Evolutionary conservation across 1,140 invertebrate genomes (phyloP).

Genomic region (Lordiphosa collinella): DNA sequence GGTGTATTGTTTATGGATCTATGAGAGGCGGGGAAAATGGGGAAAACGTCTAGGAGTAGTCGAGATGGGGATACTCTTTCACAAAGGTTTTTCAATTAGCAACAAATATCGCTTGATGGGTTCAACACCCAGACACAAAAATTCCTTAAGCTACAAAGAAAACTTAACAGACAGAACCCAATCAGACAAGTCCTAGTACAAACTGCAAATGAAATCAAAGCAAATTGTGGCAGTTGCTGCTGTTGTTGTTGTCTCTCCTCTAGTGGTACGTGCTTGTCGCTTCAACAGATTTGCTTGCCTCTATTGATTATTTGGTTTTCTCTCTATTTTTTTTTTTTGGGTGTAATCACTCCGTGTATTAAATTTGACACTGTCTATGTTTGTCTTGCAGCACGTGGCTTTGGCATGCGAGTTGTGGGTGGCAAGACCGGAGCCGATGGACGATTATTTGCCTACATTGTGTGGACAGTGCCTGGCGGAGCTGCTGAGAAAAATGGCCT

Average conservation of each 20-base stretch:
- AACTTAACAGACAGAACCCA: slow-evolving; percentile 7
- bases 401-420: slow-evolving; percentile 95
- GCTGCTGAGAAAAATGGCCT: slow-evolving; percentile 93
- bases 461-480: slow-evolving; percentile 93
- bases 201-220: slow-evolving; percentile 75
- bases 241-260: slow-evolving; percentile 49
- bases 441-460: slow-evolving; percentile 92
- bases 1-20: slow-evolving; percentile 33
- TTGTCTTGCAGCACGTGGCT: slow-evolving; percentile 86
- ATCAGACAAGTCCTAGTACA: slow-evolving; percentile 13
- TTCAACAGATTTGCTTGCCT: slow-evolving; percentile 22
- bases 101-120: background rate
- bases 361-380: slow-evolving; percentile 46
- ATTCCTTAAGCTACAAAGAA: background rate
- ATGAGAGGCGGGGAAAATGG: slow-evolving; percentile 3
- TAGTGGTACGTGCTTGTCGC: slow-evolving; percentile 40
- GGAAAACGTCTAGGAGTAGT: too few relatives aligned
- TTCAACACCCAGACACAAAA: background rate
- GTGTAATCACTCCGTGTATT: slow-evolving; percentile 47
- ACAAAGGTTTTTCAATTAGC: background rate
- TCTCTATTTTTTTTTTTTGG: slow-evolving; percentile 3
- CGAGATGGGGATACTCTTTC: too few relatives aligned
- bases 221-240: too few relatives aligned
- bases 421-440: slow-evolving; percentile 92
- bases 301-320: slow-evolving; percentile 56